Base-by-base conservation (phyloP, 2,113 vertebrate genomes). In the Phyllostomus hastatus region DNA sequence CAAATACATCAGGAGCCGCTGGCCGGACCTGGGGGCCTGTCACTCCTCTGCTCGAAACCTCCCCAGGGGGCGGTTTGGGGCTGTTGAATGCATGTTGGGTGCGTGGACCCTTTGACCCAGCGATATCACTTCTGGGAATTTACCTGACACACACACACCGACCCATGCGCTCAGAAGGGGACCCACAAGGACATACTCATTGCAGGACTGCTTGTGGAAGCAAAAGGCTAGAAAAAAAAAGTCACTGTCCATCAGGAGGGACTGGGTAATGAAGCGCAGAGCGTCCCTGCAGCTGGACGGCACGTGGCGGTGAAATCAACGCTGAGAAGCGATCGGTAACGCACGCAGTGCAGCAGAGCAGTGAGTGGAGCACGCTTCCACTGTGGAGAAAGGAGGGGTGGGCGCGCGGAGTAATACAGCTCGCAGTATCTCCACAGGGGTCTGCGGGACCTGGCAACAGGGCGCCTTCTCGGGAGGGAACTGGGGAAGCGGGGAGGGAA, bases 381-480 rank as follows among this genome's bases (percentile, higher is more conserved):
- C 1, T 17, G 61, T 31, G 43, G 12, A 1, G 19, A 61, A n/a
- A 41, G n/a, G 50, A 64, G 35, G 43, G 12, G 2, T 4, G 17
- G 69, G 14, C 4, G 22, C 69, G 0, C 0, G 1, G 52, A 64
- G 19, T 26, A 64, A 57, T 4, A 0, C 0, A 4, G 15, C 35
- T 8, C 8, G 5, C 10, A 43, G 0, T 8, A 5, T 46, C 41
- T 41, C 66, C 67, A 50, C 38, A 14, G 10, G 20, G 76, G 2
- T 17, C 5, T 10, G 20, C 8, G 20, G n/a, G 89, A 70, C 41
- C 24, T 35, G 28, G 72, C 48, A 3, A 1, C 9, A 14, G 41
- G 76, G 33, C 24, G 46, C n/a, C 59, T 95, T 82, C 31, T 43
- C 17, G 7, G 52, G 28, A 72, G 59, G 67, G 43, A 59, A 5